A percentile compares a stretch with the other conserved stretches of the same genome.
Conservation (phyloP, 2,113 vertebrate genomes). For the Alouatta palliata region DNA sequence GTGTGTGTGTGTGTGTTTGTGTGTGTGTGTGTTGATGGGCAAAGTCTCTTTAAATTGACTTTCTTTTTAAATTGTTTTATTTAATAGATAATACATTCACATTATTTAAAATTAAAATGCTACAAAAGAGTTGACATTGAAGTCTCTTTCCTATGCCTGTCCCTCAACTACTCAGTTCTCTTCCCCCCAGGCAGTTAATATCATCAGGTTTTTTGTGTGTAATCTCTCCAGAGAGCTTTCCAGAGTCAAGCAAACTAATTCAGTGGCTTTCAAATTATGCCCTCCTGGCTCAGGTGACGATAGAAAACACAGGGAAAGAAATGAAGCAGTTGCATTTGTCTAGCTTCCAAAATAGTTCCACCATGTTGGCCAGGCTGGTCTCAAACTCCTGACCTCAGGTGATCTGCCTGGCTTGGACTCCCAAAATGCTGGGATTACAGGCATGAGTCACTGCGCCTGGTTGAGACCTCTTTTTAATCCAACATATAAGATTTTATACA, state of each 20-base stretch:
- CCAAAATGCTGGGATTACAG: too few relatives aligned
- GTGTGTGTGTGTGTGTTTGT: background rate
- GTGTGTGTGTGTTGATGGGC: background rate
- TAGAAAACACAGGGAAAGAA: background rate
- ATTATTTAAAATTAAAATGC: slow-evolving; percentile 6
- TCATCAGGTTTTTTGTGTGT: background rate
- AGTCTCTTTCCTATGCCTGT: background rate
- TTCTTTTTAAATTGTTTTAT: background rate
- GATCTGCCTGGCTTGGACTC: too few relatives aligned
- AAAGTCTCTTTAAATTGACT: background rate
- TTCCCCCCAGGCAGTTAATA: background rate
- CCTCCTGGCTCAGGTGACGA: background rate
- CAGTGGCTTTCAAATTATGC: background rate
- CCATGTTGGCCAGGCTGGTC: too few relatives aligned
- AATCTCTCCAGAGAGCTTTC: background rate
- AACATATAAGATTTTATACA: background rate
- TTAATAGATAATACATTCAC: background rate
- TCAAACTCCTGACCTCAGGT: too few relatives aligned
- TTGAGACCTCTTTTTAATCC: background rate
- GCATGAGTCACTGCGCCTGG: too few relatives aligned
- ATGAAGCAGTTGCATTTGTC: background rate
- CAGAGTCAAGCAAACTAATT: slow-evolving; percentile 4
- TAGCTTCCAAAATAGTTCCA: background rate
- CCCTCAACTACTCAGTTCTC: background rate
- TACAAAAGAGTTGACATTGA: background rate